phyloP scores from a whole-genome alignment of 1,140 invertebrate species.

The Lineus longissimus region DNA sequence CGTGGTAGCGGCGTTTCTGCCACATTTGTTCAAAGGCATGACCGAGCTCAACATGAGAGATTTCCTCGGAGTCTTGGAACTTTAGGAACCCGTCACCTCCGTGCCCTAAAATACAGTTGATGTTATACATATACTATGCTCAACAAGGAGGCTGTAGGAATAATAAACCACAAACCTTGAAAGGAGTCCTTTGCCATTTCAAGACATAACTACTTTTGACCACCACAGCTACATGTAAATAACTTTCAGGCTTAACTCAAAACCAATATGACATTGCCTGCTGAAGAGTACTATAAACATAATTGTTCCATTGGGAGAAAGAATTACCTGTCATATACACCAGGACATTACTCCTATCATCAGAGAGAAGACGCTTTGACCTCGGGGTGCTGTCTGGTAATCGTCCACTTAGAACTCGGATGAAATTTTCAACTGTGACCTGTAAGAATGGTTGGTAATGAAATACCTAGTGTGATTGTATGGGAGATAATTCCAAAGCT shows the following conservation, averaged over 20 bases:
- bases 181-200: too few relatives aligned
- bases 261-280: too few relatives aligned
- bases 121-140: too few relatives aligned
- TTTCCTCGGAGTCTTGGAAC: conserved; percentile 99
- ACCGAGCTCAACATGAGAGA: conserved; percentile 96
- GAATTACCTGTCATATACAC: conserved; percentile 76
- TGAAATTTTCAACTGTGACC: conserved; percentile 98
- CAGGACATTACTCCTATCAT: conserved; percentile 95
- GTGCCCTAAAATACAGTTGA: conserved; percentile 68
- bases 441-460: conserved; percentile 34
- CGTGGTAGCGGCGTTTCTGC: conserved; percentile 96
- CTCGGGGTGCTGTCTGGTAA: conserved; percentile 85
- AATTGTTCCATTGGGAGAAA: neutral
- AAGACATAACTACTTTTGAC: too few relatives aligned
- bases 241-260: too few relatives aligned
- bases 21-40: conserved; percentile 99
- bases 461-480: conserved; percentile 5
- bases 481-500: too few relatives aligned
- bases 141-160: too few relatives aligned
- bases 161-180: too few relatives aligned
- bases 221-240: too few relatives aligned
- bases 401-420: conserved; percentile 88
- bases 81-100: conserved; percentile 99
- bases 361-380: conserved; percentile 91
- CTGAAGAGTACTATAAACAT: too few relatives aligned